These are phyloP conservation scores for Arion vulgaris DNA, from an alignment of 1,140 invertebrate genomes.

Conservation along the genomic window DNA sequence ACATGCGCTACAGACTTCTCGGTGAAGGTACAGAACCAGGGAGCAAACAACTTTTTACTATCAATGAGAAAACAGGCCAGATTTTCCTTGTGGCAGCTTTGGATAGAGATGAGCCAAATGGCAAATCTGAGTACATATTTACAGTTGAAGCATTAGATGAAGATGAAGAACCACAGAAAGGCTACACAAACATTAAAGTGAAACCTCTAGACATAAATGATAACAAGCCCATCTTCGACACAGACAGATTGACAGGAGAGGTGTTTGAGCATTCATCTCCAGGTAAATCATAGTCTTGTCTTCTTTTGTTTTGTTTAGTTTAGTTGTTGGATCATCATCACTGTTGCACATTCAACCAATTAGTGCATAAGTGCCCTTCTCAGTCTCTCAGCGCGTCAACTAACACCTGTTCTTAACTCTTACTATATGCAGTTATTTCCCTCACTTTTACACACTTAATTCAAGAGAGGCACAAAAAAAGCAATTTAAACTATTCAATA, in stretches of 20 bases:
- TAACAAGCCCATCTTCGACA: constrained; percentile 95
- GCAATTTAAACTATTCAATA: too few species aligned
- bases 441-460: too few species aligned
- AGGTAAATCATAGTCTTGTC: constrained; percentile 45
- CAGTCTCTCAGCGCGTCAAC: too few species aligned
- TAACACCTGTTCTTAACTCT: too few species aligned
- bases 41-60: constrained; percentile 89
- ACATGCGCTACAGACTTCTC: constrained; percentile 97
- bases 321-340: too few species aligned
- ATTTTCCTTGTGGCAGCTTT: constrained; percentile 81
- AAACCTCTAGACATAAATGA: constrained; percentile 98
- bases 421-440: too few species aligned
- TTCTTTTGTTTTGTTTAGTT: too few species aligned
- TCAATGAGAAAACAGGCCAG: constrained; percentile 87
- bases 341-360: too few species aligned
- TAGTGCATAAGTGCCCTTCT: too few species aligned
- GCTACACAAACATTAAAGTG: constrained; percentile 96
- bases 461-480: too few species aligned
- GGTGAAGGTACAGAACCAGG: constrained; percentile 92
- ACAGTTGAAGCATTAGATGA: constrained; percentile 98
- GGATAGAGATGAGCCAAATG: constrained; percentile 96
- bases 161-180: constrained; percentile 72
- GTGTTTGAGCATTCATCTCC: constrained; percentile 62
- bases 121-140: constrained; percentile 97
- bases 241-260: constrained; percentile 53